phyloP scores from a whole-genome alignment of 2,797 vertebrate genomes.

The Takifugu ocellatus region DNA sequence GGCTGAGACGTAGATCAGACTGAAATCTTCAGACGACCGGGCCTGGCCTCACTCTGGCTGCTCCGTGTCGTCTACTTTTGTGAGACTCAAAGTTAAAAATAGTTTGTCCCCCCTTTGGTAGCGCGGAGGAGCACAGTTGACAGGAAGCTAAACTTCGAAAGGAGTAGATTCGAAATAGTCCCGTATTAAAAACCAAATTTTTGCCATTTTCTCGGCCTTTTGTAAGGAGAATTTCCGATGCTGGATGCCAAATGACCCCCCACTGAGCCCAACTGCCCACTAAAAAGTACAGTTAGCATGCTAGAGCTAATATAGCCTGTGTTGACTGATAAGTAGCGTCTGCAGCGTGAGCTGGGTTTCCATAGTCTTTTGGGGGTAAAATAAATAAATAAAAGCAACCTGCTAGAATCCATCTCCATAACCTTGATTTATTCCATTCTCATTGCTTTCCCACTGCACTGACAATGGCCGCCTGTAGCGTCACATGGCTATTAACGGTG shows the following conservation, averaged over 20 bases:
- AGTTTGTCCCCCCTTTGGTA: slow-evolving; percentile 3
- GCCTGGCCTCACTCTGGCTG: slow-evolving; percentile 53
- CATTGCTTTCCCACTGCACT: slow-evolving; percentile 58
- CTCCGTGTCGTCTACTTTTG: slow-evolving; percentile 46
- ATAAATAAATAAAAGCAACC: slow-evolving; percentile 12
- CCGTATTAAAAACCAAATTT: slow-evolving; percentile 20
- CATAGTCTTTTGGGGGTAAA: slow-evolving; percentile 25
- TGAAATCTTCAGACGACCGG: slow-evolving; percentile 54
- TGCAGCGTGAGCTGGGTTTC: slow-evolving; percentile 52
- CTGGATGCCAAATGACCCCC: slow-evolving; percentile 33
- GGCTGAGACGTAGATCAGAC: slow-evolving; percentile 65
- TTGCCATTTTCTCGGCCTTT: too few species aligned
- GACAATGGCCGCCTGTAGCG: slow-evolving; percentile 48
- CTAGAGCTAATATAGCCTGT: slow-evolving; percentile 41
- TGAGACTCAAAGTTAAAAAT: slow-evolving; percentile 46
- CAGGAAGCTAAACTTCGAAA: slow-evolving; percentile 32
- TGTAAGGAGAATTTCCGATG: slow-evolving; percentile 29
- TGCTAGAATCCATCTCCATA: slow-evolving; percentile 53
- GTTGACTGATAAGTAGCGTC: slow-evolving; percentile 48
- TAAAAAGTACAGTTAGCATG: slow-evolving; percentile 42
- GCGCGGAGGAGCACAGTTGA: slow-evolving; percentile 30
- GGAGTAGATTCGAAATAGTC: slow-evolving; percentile 33
- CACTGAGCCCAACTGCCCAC: slow-evolving; percentile 50
- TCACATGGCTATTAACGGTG: slow-evolving; percentile 51
- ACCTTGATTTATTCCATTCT: slow-evolving; percentile 58